Base-by-base conservation (phyloP, 2,113 vertebrate species). In the Corythornis cristatus region DNA sequence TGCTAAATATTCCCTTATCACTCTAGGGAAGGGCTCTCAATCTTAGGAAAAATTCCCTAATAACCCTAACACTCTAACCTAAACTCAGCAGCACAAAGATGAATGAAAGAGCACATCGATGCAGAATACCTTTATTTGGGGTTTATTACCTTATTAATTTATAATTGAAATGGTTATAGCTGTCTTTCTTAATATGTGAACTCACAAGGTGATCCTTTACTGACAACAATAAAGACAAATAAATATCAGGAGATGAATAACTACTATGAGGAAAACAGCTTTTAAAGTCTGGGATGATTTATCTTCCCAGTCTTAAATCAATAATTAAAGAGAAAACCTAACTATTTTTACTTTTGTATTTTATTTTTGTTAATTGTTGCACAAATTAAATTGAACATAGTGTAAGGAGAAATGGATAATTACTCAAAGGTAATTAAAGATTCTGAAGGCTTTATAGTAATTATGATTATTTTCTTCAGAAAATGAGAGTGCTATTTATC, bases 401-500 rank as follows among this genome's bases (percentile, higher is more conserved):
- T 33, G 40, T 91, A 87, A 89, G 83, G 83, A 80, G 64, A 72
- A 89, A 88, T n/a, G 78, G 64, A 61, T 96, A 96, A 96, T 97
- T 94, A 95, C 62, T 96, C 86, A 89, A 91, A 92, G 75, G 72
- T 92, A 96, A 94, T 96, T 97, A 93, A 93, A 93, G 82, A 91
- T 94, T 90, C 84, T 86, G 71, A 94, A 88, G 68, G 22, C 82
- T 95, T 73, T 85, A 76, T 48, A 83, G 71, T 94, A 96, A 96
- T 96, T 93, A 95, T 81, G 83, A 93, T 96, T 96, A 95, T 97
- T 97, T 97, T 91, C 76, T 96, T 96, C 85, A 45, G 81, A 92
- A 94, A 96, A 85, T 8, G 53, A 80, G 85, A 95, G 51, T 83
- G 51, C 83, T 43, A 86, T 96, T 96, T 97, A 88, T 97, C 83